Base-by-base conservation (phyloP, 1,140 invertebrate species). In the Akabosia matsudoensis region DNA sequence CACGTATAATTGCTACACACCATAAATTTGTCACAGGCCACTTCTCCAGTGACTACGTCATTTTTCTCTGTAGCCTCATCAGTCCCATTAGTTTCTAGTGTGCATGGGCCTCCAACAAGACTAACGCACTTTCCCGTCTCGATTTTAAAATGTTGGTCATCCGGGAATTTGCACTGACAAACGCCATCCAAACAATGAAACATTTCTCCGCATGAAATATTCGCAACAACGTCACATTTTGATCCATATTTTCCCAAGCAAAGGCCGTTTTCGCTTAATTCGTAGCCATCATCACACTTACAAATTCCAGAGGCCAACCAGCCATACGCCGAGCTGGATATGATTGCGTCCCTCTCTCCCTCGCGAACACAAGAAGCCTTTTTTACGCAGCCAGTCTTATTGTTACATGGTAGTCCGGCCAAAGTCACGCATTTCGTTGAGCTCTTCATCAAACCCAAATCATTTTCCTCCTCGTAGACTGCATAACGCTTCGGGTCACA, bases 141-240 rank as follows among this genome's bases (percentile, higher is more conserved):
- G 13, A 4, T 22, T 4, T 56, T 13, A 22, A 16, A 56, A 56
- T 4, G 4, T 56, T 56, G 54, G n/a, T 56, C 54, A 13, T 56
- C 54, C 13, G 54, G 54, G 54, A 16, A 56, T 56, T 56, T 56
- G n/a, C 54, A 56, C 3, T 56, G 54, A 56, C 54, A 56, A 56
- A 56, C 24, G 10, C 54, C 54, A 24, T 56, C 24, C 54, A 56
- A 56, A 24, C 54, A 56, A 4, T 24, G 54, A 7, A 56, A 56
- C 7, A n/a, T 56, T 16, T 56, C 3, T 24, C 14, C 10, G 22
- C 54, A 56, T 56, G 54, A 3, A 24, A 56, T 56, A 22, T 56
- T 56, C 3, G 4, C 10, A 10, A 56, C 4, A 10, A 56, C 54
- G n/a, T 56, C 54, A 24, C 54, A 56, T n/a, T 56, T n/a, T 4